A percentile compares a stretch with the other conserved stretches of the same genome.
phyloP scores from a whole-genome alignment of 2,888 invertebrate species.

The Bombylius major region DNA sequence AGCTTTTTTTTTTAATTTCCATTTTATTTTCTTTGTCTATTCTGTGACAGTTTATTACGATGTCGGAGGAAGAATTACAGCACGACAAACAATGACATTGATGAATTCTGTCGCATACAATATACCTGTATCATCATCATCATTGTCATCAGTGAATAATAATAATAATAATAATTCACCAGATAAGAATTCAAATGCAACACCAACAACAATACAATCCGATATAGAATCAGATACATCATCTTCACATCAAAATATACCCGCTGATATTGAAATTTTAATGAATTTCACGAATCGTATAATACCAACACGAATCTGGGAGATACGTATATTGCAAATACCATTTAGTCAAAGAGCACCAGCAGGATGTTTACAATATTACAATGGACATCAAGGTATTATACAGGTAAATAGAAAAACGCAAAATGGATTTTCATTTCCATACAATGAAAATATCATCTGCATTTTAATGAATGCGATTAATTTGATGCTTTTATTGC shows the following conservation, averaged over 20 bases:
- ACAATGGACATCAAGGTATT: conserved; percentile 46
- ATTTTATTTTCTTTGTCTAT: too few species aligned
- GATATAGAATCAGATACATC: conserved; percentile 8
- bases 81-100: conserved; percentile 22
- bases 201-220: not conserved
- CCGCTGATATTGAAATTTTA: conserved; percentile 26
- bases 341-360: conserved; percentile 67
- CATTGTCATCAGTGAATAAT: too few species aligned
- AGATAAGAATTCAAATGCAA: conserved; percentile 20
- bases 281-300: conserved; percentile 48
- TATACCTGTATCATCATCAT: too few species aligned
- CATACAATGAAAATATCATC: not conserved
- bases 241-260: conserved; percentile 10
- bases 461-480: too few species aligned
- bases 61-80: conserved; percentile 22
- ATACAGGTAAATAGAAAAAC: conserved; percentile 20
- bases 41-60: conserved; percentile 31
- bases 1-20: too few species aligned
- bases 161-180: not conserved
- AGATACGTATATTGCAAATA: conserved; percentile 62
- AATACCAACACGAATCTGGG: conserved; percentile 61
- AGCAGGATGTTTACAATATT: conserved; percentile 64
- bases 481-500: too few species aligned
- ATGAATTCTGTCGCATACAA: not conserved
- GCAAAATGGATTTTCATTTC: not conserved